phyloP scores from a whole-genome alignment of 92 coral and sea anemone species.

The Epizoanthus illoricatus region DNA sequence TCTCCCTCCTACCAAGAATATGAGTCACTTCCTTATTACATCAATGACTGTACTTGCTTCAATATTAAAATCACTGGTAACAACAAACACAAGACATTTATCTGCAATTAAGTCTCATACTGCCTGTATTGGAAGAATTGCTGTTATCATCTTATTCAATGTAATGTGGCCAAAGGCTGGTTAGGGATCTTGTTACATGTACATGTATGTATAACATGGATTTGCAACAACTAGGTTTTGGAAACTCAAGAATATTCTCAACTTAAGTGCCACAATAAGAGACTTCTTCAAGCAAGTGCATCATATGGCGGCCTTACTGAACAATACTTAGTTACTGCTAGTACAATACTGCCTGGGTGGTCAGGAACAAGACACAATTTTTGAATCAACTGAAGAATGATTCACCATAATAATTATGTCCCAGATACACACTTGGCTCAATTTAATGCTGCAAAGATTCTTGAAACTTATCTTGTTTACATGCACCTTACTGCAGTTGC shows the following conservation, averaged over 20 bases:
- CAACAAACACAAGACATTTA: neutral
- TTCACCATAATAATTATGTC: too few relatives aligned
- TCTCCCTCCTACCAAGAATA: constrained; percentile 13
- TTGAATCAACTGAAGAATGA: too few relatives aligned
- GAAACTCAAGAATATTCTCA: neutral
- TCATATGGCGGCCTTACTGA: neutral
- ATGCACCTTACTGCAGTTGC: too few relatives aligned
- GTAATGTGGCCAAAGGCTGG: neutral
- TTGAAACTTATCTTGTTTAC: too few relatives aligned
- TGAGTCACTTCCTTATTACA: neutral
- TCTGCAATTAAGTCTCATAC: too few relatives aligned
- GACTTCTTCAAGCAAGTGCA: neutral
- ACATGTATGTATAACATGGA: neutral
- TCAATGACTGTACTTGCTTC: neutral
- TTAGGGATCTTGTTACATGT: neutral
- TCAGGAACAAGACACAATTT: too few relatives aligned
- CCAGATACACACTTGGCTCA: too few relatives aligned
- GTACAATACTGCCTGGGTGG: neutral
- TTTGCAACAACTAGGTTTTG: neutral
- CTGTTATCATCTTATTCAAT: too few relatives aligned
- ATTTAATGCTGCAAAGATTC: too few relatives aligned
- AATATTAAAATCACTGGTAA: neutral
- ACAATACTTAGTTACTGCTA: neutral
- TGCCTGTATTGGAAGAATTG: too few relatives aligned
- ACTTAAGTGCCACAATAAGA: neutral